These are phyloP conservation scores for Spinus olivaceus DNA, from an alignment of 2,797 vertebrate species.

Conservation along the genomic window DNA sequence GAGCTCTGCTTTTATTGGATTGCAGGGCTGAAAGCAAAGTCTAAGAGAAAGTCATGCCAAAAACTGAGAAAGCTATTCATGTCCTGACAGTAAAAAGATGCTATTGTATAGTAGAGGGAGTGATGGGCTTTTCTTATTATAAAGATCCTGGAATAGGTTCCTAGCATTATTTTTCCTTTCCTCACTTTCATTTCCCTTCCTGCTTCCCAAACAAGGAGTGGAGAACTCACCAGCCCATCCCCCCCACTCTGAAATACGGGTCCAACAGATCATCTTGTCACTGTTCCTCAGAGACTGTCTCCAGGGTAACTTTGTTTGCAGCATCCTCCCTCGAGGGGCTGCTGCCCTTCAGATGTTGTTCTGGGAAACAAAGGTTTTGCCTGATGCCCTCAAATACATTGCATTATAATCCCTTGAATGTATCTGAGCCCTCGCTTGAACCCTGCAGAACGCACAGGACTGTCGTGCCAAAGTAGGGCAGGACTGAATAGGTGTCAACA, in stretches of 20 bases:
- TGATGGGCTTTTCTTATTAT: background rate
- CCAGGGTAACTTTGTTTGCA: background rate
- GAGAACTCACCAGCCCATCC: background rate
- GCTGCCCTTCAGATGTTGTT: background rate
- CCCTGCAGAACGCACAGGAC: background rate
- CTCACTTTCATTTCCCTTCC: background rate
- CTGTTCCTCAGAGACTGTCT: background rate
- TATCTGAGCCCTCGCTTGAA: background rate
- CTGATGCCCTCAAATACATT: background rate
- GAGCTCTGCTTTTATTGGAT: background rate
- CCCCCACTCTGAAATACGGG: background rate
- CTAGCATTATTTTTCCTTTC: background rate
- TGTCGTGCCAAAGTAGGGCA: background rate
- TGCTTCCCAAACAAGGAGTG: background rate
- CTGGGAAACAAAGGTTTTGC: background rate
- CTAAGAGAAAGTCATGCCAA: background rate
- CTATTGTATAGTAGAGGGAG: background rate
- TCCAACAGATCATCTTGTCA: background rate
- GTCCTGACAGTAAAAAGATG: background rate
- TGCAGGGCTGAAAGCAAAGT: background rate
- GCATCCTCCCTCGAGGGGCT: background rate
- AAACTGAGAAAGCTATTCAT: background rate
- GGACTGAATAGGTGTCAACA: conserved; percentile 1
- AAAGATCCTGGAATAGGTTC: background rate
- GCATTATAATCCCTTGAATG: background rate